phyloP scores from a whole-genome alignment of 2,113 vertebrate species.

The Tinamus guttatus region DNA sequence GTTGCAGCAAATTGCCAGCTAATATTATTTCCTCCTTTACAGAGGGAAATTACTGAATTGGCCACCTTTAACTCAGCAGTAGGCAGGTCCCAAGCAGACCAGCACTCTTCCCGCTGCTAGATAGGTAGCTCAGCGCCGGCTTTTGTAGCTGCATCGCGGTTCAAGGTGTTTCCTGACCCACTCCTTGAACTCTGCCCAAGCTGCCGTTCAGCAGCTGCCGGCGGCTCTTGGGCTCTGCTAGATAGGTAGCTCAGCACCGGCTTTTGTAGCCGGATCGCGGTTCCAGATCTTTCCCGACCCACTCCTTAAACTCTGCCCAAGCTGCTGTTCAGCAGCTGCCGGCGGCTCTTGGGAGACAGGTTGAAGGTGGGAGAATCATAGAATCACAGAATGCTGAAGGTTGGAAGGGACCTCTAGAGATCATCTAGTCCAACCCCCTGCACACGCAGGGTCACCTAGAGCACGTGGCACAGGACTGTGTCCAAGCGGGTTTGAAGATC shows the following conservation, averaged over 20 bases:
- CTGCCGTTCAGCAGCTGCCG: not conserved
- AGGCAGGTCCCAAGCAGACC: slow-evolving; percentile 15
- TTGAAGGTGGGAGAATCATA: slow-evolving; percentile 3
- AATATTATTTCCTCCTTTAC: not conserved
- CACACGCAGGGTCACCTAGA: too few relatives aligned
- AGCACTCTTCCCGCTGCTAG: not conserved
- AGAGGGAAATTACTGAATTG: not conserved
- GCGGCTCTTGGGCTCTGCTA: too few relatives aligned
- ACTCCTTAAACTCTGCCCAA: slow-evolving; percentile 27
- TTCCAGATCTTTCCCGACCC: slow-evolving; percentile 26
- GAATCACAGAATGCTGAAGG: too few relatives aligned
- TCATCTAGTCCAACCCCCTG: too few relatives aligned
- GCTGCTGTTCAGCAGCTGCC: not conserved
- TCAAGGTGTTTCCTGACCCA: slow-evolving; percentile 22
- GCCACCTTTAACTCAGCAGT: not conserved
- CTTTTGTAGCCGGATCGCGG: slow-evolving; percentile 39
- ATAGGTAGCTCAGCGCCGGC: not conserved
- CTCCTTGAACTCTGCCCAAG: slow-evolving; percentile 24
- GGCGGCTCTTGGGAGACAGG: not conserved
- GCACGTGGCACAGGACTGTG: too few relatives aligned
- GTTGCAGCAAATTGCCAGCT: not conserved
- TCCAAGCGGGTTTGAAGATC: too few relatives aligned
- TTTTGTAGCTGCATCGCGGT: slow-evolving; percentile 40
- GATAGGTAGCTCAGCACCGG: not conserved
- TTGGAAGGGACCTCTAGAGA: too few relatives aligned